phyloP scores from a whole-genome alignment of 2,888 invertebrate species.

The Ormia ochracea region DNA sequence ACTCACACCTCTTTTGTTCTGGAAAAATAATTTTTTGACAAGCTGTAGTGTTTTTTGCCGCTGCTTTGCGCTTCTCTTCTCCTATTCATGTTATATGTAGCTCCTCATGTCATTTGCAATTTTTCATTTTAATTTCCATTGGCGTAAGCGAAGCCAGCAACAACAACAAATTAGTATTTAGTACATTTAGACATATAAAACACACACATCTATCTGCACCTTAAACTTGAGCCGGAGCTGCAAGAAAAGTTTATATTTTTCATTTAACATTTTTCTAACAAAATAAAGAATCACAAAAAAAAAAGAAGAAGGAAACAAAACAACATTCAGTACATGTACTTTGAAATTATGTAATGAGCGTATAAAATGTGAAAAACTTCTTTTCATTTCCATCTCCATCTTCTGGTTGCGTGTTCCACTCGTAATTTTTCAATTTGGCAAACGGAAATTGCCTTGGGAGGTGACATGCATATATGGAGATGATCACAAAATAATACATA shows the following conservation, averaged over 20 bases:
- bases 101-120: conserved; percentile 73
- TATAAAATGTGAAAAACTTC: conserved; percentile 72
- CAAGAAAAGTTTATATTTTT: conserved; percentile 49
- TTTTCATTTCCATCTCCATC: conserved; percentile 59
- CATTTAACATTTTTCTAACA: conserved; percentile 59
- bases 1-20: conserved; percentile 12
- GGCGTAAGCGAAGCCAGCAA: conserved; percentile 67
- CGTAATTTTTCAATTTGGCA: conserved; percentile 76
- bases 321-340: conserved; percentile 71
- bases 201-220: conserved; percentile 51
- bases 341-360: conserved; percentile 75
- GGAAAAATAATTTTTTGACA: conserved; percentile 64
- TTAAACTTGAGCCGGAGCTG: conserved; percentile 56
- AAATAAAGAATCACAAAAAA: conserved; percentile 34
- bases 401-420: conserved; percentile 20
- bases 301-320: not conserved
- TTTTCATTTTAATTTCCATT: conserved; percentile 77
- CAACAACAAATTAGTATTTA: conserved; percentile 56
- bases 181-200: conserved; percentile 44
- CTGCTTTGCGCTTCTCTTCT: conserved; percentile 23
- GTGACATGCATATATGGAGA: conserved; percentile 67
- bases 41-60: conserved; percentile 66
- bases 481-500: conserved; percentile 6
- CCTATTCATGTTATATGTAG: conserved; percentile 36
- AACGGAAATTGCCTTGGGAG: conserved; percentile 76